Conservation (phyloP, 1,140 invertebrate genomes). For the Cardiocondyla obscurior region DNA sequence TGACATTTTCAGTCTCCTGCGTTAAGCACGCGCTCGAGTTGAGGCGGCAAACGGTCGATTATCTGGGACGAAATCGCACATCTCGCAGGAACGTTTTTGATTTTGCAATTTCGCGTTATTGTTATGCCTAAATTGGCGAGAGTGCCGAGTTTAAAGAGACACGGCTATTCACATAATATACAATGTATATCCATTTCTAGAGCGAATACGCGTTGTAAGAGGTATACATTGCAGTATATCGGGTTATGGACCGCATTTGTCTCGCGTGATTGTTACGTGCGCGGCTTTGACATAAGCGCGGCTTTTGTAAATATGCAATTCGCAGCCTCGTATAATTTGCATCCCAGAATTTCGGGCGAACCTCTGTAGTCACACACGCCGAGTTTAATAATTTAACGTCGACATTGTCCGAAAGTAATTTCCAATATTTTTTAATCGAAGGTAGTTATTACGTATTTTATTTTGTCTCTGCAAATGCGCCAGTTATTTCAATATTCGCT, state of each 20-base stretch:
- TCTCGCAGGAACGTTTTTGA: neutral
- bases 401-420: neutral
- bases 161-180: too few species aligned
- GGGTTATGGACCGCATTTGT: neutral
- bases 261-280: slow-evolving; percentile 1
- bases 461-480: neutral
- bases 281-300: slow-evolving; percentile 24
- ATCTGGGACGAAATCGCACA: neutral
- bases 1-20: neutral
- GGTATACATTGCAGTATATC: slow-evolving; percentile 20
- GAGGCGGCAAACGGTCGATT: neutral
- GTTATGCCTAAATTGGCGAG: slow-evolving; percentile 12
- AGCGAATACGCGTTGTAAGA: neutral
- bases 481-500: neutral
- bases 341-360: neutral
- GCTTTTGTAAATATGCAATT: slow-evolving; percentile 32
- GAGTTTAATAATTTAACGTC: neutral
- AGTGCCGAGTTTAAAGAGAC: slow-evolving; percentile 32
- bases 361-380: neutral
- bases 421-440: neutral
- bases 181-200: neutral
- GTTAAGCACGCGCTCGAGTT: neutral
- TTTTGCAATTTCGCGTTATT: neutral
- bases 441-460: neutral
- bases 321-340: slow-evolving; percentile 13